These are phyloP conservation scores for Chromoteleia sp. DNA, from an alignment of 2,888 invertebrate species.

Conservation along the genomic window DNA sequence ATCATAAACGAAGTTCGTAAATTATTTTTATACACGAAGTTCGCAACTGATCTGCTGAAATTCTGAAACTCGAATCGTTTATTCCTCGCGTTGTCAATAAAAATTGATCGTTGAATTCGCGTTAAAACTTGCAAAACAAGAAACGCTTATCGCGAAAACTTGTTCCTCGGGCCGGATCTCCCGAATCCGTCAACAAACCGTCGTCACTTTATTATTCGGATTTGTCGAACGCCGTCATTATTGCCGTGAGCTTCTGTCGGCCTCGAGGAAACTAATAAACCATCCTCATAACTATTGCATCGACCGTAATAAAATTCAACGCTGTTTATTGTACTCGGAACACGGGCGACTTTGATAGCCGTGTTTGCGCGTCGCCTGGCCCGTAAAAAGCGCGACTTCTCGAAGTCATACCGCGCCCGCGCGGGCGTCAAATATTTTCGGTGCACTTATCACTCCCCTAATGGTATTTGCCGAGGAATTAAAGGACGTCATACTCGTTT, in stretches of 20 bases:
- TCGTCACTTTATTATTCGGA: constrained; percentile 42
- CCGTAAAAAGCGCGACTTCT: constrained; percentile 32
- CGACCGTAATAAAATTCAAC: constrained; percentile 47
- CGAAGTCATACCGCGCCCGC: background rate
- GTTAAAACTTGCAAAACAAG: background rate
- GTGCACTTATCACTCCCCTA: constrained; percentile 40
- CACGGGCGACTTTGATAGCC: constrained; percentile 51
- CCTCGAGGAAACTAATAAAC: constrained; percentile 56
- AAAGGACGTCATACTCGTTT: constrained; percentile 48
- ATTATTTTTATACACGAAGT: too few relatives aligned
- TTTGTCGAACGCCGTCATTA: constrained; percentile 49
- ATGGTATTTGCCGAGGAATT: constrained; percentile 54
- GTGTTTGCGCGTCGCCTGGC: constrained; percentile 25
- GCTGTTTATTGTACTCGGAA: constrained; percentile 47
- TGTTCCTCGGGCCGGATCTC: background rate
- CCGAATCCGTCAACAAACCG: constrained; percentile 10
- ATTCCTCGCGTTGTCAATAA: background rate
- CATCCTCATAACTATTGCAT: constrained; percentile 63
- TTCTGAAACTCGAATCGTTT: background rate
- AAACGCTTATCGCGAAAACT: constrained; percentile 9
- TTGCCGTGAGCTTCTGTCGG: constrained; percentile 35
- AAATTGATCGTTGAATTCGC: background rate
- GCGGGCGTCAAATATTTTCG: constrained; percentile 46
- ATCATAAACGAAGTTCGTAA: too few relatives aligned
- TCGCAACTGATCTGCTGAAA: too few relatives aligned